Conservation (phyloP, 2,888 invertebrate species). For the Papilio gigon region DNA sequence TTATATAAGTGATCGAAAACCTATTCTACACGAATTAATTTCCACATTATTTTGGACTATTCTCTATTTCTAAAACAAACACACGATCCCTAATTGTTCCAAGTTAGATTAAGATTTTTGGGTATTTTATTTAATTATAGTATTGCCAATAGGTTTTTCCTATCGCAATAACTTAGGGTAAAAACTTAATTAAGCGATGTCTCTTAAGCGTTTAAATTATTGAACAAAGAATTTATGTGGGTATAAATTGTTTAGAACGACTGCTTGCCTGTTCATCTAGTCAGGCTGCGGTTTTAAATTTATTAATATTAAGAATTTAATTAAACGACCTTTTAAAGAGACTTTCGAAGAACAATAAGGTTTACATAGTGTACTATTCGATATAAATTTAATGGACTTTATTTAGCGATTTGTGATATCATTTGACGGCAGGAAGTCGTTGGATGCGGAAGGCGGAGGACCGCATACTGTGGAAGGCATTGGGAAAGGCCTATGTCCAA, state of each 20-base stretch:
- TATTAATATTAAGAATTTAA: slow-evolving; percentile 12
- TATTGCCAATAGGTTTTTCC: too few relatives aligned
- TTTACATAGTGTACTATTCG: background rate
- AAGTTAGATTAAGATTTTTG: too few relatives aligned
- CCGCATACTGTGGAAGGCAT: too few relatives aligned
- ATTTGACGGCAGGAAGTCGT: too few relatives aligned
- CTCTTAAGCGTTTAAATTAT: slow-evolving; percentile 1
- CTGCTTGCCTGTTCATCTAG: slow-evolving; percentile 10
- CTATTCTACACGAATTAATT: too few relatives aligned
- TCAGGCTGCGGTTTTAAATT: slow-evolving; percentile 8
- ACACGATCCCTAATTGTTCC: too few relatives aligned
- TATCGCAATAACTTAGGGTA: background rate
- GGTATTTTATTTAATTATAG: too few relatives aligned
- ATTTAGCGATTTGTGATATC: too few relatives aligned
- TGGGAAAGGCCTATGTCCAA: too few relatives aligned
- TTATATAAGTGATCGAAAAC: background rate
- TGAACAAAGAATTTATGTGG: slow-evolving; percentile 13
- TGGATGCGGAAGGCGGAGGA: too few relatives aligned
- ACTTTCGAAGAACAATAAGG: slow-evolving; percentile 1
- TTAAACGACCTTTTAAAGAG: slow-evolving; percentile 10
- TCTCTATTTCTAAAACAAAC: too few relatives aligned
- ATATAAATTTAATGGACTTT: background rate
- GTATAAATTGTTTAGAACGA: slow-evolving; percentile 9
- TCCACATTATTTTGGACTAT: too few relatives aligned
- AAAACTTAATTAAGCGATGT: slow-evolving; percentile 2